Evolutionary conservation across 2,888 invertebrate species (phyloP), one percentile per base, ranked within the genome.

Genomic region (Zygaena filipendulae): DNA sequence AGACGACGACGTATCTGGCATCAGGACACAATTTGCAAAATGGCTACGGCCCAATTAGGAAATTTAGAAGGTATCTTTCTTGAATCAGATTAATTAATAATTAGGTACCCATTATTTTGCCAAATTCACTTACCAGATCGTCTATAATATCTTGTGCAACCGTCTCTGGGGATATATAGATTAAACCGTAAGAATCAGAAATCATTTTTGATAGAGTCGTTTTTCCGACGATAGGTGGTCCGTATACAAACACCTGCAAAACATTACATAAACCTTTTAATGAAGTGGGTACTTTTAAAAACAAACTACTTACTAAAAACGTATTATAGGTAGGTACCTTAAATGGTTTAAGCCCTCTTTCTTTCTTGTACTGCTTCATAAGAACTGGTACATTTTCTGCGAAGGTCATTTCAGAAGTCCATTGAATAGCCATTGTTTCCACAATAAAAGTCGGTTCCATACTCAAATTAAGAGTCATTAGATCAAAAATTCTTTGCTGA

Each of bases 171-270:
- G 82, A 80, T 23, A 87, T 52, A 42, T 86, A 85, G 23, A 71
- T 40, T 2, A 85, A 57, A 3, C 82, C 81, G 43, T 87, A 88
- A 29, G 74, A 59, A 33, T 83, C 68, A 27, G 81, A 79, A 26
- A 88, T 64, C 35, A 61, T 64, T 40, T 80, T 81, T 1, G 86
- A 81, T 30, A 88, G 42, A 11, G 63, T 69, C 1, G 86, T 84
- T 60, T 88, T 88, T 11, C 88, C 88, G 7, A 82, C 74, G 4
- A 84, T 81, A 3, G 88, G 87, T 11, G 87, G 87, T 2, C 88
- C 88, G 39, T 86, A 83, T 2, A 88, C 54, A 9, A 87, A 20
- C 8, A 77, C 52, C 77, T 77, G 48, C 31, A 35, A 36, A 25
- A 11, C n/a, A n/a, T n/a, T n/a, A n/a, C n/a, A n/a, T n/a, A n/a